These are phyloP conservation scores for Poeciliopsis prolifica DNA, from an alignment of 2,113 vertebrate species.

Conservation along the genomic window DNA sequence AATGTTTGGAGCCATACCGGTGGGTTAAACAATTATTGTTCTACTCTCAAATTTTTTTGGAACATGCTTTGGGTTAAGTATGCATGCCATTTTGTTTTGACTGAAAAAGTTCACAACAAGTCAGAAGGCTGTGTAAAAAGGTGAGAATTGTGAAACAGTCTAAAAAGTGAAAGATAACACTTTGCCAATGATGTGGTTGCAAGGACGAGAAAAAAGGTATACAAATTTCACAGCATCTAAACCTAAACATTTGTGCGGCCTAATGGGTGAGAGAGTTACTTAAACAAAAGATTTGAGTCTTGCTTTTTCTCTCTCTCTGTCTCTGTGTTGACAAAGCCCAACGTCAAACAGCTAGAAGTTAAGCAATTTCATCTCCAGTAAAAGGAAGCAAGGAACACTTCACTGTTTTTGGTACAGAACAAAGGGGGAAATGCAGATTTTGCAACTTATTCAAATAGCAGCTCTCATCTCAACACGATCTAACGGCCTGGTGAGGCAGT, in stretches of 20 bases:
- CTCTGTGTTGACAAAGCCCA: neutral
- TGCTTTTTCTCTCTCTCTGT: neutral
- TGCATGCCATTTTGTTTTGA: slow-evolving; percentile 1
- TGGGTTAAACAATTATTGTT: neutral
- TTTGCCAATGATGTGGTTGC: neutral
- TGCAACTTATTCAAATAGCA: neutral
- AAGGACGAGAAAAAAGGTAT: slow-evolving; percentile 5
- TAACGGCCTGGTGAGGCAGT: neutral
- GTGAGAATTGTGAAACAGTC: neutral
- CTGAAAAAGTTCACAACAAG: neutral
- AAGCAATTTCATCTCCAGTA: neutral
- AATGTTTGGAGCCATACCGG: neutral
- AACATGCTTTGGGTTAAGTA: neutral
- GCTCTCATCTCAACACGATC: neutral
- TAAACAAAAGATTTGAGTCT: neutral
- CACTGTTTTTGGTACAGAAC: neutral
- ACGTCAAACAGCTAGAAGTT: neutral
- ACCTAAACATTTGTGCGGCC: slow-evolving; percentile 10
- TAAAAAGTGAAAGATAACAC: slow-evolving; percentile 9
- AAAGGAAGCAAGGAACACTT: neutral
- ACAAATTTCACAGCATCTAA: neutral
- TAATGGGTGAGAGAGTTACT: slow-evolving; percentile 5
- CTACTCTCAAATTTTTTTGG: slow-evolving; percentile 1
- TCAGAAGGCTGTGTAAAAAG: neutral
- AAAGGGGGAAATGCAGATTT: neutral